Percentiles rank a stretch among this genome's conserved stretches.
Evolutionary conservation across 2,113 vertebrate species (phyloP).

Genomic region (Alectura lathami): DNA sequence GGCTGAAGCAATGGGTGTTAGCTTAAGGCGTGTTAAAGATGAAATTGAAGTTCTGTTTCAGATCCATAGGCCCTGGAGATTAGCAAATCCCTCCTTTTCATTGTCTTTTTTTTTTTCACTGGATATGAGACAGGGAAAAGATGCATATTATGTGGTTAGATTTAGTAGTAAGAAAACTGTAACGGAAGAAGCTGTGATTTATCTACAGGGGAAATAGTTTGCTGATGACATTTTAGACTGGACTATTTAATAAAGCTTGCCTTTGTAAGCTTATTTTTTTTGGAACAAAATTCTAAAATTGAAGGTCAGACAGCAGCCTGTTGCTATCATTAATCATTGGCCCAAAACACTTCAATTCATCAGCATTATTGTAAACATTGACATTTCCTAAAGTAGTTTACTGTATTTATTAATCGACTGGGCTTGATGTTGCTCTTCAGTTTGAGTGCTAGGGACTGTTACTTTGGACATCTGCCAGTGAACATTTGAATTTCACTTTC

Average conservation of each 20-base stretch:
- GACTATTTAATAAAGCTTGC: slow-evolving; percentile 26
- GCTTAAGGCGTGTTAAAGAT: not conserved
- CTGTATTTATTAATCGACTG: not conserved
- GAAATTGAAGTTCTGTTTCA: not conserved
- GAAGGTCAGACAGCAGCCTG: not conserved
- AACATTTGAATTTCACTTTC: not conserved
- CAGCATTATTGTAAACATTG: not conserved
- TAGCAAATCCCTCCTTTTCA: not conserved
- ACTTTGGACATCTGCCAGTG: not conserved
- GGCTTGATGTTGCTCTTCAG: not conserved
- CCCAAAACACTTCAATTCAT: not conserved
- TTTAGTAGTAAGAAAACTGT: not conserved
- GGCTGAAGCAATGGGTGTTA: not conserved
- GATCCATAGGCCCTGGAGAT: not conserved
- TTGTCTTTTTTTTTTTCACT: not conserved
- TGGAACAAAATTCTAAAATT: not conserved
- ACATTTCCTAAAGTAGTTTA: not conserved
- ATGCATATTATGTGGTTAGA: not conserved
- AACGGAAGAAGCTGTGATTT: slow-evolving; percentile 30
- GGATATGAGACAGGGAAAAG: not conserved
- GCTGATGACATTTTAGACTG: slow-evolving; percentile 35
- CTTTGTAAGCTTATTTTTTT: slow-evolving; percentile 20
- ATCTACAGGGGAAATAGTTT: slow-evolving; percentile 59
- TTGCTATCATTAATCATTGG: not conserved
- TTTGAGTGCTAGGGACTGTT: not conserved